These are phyloP conservation scores for Lapara coniferarum DNA, from an alignment of 2,888 invertebrate species.

Conservation along the genomic window DNA sequence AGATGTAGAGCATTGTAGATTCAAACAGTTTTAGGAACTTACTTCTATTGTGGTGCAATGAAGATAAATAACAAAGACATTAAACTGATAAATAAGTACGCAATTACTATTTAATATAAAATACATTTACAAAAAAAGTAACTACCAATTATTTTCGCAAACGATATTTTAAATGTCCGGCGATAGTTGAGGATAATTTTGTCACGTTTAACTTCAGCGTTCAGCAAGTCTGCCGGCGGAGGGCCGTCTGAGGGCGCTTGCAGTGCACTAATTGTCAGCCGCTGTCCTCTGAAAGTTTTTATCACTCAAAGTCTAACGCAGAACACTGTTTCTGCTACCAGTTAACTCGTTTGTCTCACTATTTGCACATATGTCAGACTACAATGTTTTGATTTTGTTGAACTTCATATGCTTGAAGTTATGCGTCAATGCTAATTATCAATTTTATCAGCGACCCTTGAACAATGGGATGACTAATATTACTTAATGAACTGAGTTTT, in stretches of 20 bases:
- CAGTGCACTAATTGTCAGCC: conserved; percentile 67
- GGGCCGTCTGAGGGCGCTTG: conserved; percentile 62
- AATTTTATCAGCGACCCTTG: too few species aligned
- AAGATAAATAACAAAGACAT: too few species aligned
- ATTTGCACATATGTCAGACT: background rate
- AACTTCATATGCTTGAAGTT: too few species aligned
- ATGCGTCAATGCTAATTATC: too few species aligned
- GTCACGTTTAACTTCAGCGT: conserved; percentile 54
- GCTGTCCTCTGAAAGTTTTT: conserved; percentile 38
- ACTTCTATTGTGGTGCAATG: too few species aligned
- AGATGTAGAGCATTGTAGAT: too few species aligned
- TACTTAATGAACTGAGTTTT: too few species aligned
- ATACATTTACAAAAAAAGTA: too few species aligned
- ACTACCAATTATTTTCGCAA: background rate
- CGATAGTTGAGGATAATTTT: conserved; percentile 42
- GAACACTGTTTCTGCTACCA: conserved; percentile 23
- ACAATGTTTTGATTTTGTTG: background rate
- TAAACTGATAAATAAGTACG: too few species aligned
- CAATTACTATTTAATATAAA: too few species aligned
- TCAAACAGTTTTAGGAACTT: too few species aligned
- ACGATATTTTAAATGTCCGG: conserved; percentile 7
- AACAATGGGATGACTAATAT: too few species aligned
- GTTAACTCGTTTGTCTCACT: background rate
- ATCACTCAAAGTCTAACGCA: conserved; percentile 9
- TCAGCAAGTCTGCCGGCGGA: conserved; percentile 47